Conservation (phyloP, 1,140 invertebrate genomes). For the Drosophila bocki region DNA sequence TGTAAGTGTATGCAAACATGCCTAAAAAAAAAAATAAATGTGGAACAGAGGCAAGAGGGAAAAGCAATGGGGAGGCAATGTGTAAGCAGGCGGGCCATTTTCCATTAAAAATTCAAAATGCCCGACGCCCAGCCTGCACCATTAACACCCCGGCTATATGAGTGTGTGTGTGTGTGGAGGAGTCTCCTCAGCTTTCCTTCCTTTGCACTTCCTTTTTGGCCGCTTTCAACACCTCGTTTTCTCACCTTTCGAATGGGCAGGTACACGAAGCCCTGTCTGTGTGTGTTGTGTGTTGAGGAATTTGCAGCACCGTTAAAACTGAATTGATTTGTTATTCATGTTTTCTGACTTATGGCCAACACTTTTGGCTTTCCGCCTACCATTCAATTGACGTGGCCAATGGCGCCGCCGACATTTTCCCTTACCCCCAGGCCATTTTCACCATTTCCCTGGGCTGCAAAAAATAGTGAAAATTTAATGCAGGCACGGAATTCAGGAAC, state of each 20-base stretch:
- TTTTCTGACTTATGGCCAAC: constrained; percentile 82
- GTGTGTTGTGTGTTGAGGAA: constrained; percentile 61
- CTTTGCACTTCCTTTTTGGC: constrained; percentile 24
- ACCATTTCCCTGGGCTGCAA: background rate
- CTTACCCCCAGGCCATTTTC: background rate
- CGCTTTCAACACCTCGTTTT: constrained; percentile 79
- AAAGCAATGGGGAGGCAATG: constrained; percentile 3
- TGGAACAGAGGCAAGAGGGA: constrained; percentile 38
- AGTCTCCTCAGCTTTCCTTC: constrained; percentile 40
- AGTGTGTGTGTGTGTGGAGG: constrained; percentile 24
- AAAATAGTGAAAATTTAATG: constrained; percentile 81
- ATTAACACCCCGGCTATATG: constrained; percentile 63
- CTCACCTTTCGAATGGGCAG: constrained; percentile 67
- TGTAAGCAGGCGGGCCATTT: constrained; percentile 68
- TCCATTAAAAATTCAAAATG: constrained; percentile 82
- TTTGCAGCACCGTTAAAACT: constrained; percentile 74
- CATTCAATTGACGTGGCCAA: constrained; percentile 70
- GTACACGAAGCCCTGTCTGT: constrained; percentile 10
- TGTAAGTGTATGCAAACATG: constrained; percentile 81
- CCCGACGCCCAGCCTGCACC: constrained; percentile 75
- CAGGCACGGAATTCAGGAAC: constrained; percentile 38
- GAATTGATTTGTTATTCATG: constrained; percentile 84
- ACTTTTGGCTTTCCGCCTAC: constrained; percentile 77
- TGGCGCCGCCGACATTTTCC: constrained; percentile 63
- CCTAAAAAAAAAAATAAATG: constrained; percentile 63